phyloP scores from a whole-genome alignment of 92 coral and sea anemone species.

The Epizoanthus stellaris region DNA sequence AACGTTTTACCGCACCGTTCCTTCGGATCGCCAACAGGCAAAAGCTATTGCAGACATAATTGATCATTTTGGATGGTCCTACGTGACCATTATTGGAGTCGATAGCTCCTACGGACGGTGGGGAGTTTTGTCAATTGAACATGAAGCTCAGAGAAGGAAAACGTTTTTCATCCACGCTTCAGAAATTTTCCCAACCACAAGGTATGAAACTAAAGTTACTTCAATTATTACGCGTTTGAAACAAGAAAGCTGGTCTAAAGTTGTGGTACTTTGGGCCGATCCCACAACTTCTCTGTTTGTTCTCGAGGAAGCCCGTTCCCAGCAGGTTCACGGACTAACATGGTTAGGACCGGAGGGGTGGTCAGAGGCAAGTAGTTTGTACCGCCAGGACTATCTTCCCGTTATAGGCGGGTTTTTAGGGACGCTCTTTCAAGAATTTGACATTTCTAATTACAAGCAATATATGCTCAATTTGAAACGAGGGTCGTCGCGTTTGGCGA shows the following conservation, averaged over 20 bases:
- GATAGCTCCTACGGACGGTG: conserved; percentile 83
- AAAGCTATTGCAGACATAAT: conserved; percentile 83
- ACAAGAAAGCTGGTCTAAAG: conserved; percentile 53
- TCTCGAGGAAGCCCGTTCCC: conserved; percentile 53
- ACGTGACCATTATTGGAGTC: conserved; percentile 72
- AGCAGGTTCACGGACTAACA: conserved; percentile 59
- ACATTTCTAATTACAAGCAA: conserved; percentile 49
- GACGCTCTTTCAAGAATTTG: conserved; percentile 62
- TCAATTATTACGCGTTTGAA: conserved; percentile 63
- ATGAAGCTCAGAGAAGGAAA: conserved; percentile 69
- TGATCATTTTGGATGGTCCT: conserved; percentile 85
- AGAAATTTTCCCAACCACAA: conserved; percentile 65
- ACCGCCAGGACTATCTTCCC: conserved; percentile 50
- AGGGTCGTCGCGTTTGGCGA: conserved; percentile 33
- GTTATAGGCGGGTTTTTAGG: conserved; percentile 68
- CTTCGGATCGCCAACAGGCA: conserved; percentile 85
- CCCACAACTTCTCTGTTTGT: conserved; percentile 59
- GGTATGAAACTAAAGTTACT: conserved; percentile 62
- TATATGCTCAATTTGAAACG: conserved; percentile 47
- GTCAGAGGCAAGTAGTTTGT: conserved; percentile 68
- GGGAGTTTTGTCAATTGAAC: conserved; percentile 71
- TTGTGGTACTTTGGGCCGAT: conserved; percentile 78
- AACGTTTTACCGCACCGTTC: conserved; percentile 86
- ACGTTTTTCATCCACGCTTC: conserved; percentile 73
- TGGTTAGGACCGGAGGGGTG: conserved; percentile 91